A percentile compares a stretch with the other conserved stretches of the same genome.
These are phyloP conservation scores for Pempheris klunzingeri DNA, from an alignment of 2,797 vertebrate species.

Conservation along the genomic window DNA sequence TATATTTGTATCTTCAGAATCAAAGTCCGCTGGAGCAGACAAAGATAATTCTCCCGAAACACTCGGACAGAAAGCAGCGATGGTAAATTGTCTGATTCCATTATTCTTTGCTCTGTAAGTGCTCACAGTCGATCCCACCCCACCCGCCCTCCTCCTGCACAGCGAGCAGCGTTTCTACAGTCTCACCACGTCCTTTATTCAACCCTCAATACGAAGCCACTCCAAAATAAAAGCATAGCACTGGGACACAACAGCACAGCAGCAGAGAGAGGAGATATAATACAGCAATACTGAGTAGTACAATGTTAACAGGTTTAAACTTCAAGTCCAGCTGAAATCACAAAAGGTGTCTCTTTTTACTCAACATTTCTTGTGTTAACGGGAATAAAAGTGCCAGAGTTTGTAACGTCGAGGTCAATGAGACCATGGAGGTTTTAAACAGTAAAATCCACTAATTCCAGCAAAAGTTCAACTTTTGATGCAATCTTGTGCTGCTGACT, in stretches of 20 bases:
- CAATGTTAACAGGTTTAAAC: slow-evolving; percentile 2
- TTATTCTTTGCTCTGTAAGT: slow-evolving; percentile 51
- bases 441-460: not conserved
- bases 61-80: slow-evolving; percentile 43
- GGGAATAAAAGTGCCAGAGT: not conserved
- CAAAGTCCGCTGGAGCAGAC: slow-evolving; percentile 29
- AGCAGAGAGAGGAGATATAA: slow-evolving; percentile 35
- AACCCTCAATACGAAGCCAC: slow-evolving; percentile 20
- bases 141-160: slow-evolving; percentile 13
- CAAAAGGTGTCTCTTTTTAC: not conserved
- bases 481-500: not conserved
- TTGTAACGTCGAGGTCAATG: too few species aligned
- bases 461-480: too few species aligned
- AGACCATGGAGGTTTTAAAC: not conserved
- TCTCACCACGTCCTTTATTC: slow-evolving; percentile 47
- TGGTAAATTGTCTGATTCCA: slow-evolving; percentile 43
- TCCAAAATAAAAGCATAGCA: slow-evolving; percentile 50
- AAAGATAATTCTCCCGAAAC: slow-evolving; percentile 28
- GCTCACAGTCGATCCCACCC: slow-evolving; percentile 31
- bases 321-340: slow-evolving; percentile 47
- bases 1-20: not conserved
- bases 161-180: slow-evolving; percentile 3
- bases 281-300: slow-evolving; percentile 21
- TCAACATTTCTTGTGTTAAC: too few species aligned
- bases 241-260: slow-evolving; percentile 29